Conservation (phyloP, 2,888 invertebrate genomes). For the Glomeris marginata region DNA sequence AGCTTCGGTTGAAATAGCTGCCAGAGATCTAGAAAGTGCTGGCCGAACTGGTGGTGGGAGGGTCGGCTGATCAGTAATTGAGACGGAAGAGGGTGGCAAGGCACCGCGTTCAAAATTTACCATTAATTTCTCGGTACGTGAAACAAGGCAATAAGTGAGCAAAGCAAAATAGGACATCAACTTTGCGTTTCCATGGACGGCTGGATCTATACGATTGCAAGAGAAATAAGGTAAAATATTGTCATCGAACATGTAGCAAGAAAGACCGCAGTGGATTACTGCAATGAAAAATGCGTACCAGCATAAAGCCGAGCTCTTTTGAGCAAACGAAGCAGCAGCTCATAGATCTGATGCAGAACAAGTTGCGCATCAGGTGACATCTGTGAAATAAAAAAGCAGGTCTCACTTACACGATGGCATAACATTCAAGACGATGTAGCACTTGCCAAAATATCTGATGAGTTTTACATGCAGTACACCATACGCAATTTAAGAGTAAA, state of each 20-base stretch:
- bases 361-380: conserved; percentile 43
- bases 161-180: conserved; percentile 84
- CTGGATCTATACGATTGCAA: conserved; percentile 21
- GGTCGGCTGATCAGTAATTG: conserved; percentile 11
- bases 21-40: conserved; percentile 81
- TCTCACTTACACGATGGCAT: background rate
- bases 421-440: no score
- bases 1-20: conserved; percentile 85
- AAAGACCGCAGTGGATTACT: background rate
- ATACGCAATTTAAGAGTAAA: no score
- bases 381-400: conserved; percentile 21
- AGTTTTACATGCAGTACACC: no score
- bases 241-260: background rate
- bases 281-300: conserved; percentile 21
- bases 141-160: conserved; percentile 78
- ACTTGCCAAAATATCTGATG: no score
- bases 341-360: conserved; percentile 40
- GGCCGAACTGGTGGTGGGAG: conserved; percentile 63
- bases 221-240: background rate
- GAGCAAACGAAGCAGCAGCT: conserved; percentile 39
- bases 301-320: conserved; percentile 66
- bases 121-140: conserved; percentile 82
- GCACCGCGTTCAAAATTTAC: conserved; percentile 35
- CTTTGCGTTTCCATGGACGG: conserved; percentile 74
- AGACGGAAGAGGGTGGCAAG: conserved; percentile 5